Base-by-base conservation (phyloP, 1,140 invertebrate species). In the Ceratina japonica region DNA sequence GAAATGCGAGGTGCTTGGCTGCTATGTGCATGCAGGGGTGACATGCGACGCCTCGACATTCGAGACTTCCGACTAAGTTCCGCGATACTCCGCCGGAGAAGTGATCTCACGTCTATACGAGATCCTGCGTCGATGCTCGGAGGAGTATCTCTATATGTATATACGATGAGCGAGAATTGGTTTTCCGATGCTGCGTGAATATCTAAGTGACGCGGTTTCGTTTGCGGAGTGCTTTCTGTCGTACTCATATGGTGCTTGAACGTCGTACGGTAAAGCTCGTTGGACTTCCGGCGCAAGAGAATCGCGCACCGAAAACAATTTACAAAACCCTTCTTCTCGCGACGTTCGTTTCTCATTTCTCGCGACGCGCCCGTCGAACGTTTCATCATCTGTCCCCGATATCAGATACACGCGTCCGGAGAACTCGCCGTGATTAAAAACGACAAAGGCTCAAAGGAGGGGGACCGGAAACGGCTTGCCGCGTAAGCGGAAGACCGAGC, bases 21-120 rank as follows among this genome's bases (percentile, higher is more conserved):
- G 82, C 64, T 81, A 82, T 86, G 83, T 81, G 80, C 87, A 89
- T 88, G 87, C 86, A 88, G 84, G 86, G 85, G 77, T 86, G 82
- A 80, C 62, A 73, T 78, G 74, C 75, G 58, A 75, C 78, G 69
- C 70, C n/a, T 68, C 31, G 27, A 66, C 22, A 59, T 24, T 51
- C 22, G 27, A 68, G 15, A n/a, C 54, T 56, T n/a, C 54, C 54
- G 54, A 54, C 18, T 54, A 13, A 15, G n/a, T 16, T 4, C n/a
- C 3, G 8, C n/a, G 12, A 20, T 63, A 52, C 16, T 24, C 2
- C 22, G 15, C 15, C 22, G 24, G 44, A 27, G n/a, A 16, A 0
- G 51, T 24, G 37, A 73, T 68, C 66, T 27, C 51, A 8, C 18
- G 65, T 68, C 65, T 68, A 18, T 16, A 16, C 51, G 18, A 69